Conservation (phyloP, 2,797 vertebrate genomes). For the Scolopax bukidnonensis region DNA sequence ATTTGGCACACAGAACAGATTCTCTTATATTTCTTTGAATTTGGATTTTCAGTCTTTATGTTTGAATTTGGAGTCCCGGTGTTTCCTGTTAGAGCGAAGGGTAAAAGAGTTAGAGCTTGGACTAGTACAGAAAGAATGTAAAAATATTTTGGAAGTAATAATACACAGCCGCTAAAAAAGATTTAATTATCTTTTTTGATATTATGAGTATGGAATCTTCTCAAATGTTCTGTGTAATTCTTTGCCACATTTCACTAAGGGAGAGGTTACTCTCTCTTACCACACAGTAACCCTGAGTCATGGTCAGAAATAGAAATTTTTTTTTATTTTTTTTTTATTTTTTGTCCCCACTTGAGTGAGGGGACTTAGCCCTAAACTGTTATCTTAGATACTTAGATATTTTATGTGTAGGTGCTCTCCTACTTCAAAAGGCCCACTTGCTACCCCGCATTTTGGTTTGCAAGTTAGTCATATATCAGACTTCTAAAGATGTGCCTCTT, state of each 20-base stretch:
- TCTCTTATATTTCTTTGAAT: background rate
- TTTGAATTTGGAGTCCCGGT: background rate
- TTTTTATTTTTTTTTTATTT: background rate
- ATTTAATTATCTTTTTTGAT: background rate
- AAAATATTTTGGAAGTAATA: background rate
- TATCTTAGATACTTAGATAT: accelerated
- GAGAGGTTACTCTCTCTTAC: background rate
- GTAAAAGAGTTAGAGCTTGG: background rate
- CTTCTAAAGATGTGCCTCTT: background rate
- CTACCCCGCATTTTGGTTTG: background rate
- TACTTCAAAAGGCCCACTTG: background rate
- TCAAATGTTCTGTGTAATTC: background rate
- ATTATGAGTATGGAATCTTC: background rate
- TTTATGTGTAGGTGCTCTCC: background rate
- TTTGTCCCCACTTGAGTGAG: background rate
- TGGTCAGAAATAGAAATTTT: background rate
- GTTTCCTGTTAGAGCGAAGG: background rate
- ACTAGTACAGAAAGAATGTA: background rate
- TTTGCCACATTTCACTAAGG: background rate
- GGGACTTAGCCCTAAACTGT: background rate
- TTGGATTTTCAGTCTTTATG: background rate
- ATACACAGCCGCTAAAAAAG: background rate
- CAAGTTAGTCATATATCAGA: background rate
- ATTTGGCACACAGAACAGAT: background rate
- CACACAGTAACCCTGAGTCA: background rate